A percentile compares a stretch with the other conserved stretches of the same genome.
These are phyloP conservation scores for Slavum lentiscoides DNA, from an alignment of 2,888 invertebrate species.

Conservation along the genomic window DNA sequence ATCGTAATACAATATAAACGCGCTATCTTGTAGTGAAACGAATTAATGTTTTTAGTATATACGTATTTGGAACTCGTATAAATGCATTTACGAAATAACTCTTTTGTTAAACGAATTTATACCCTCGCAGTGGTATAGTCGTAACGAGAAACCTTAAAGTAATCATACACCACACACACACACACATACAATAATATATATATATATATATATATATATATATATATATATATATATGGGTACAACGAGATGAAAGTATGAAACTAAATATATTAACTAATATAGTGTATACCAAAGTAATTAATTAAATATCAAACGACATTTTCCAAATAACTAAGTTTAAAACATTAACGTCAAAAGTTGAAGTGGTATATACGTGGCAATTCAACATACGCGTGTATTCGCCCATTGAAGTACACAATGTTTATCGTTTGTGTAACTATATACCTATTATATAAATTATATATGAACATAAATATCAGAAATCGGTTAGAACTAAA, in stretches of 20 bases:
- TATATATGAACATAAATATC: no score
- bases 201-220: no score
- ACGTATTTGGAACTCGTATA: background rate
- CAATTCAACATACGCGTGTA: no score
- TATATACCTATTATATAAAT: no score
- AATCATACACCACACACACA: slow-evolving; percentile 25
- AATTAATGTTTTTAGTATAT: background rate
- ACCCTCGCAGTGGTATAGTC: background rate
- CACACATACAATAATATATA: no score
- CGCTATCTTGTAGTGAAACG: no score
- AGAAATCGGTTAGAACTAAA: no score
- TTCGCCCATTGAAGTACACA: no score
- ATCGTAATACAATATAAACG: no score
- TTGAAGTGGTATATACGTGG: background rate
- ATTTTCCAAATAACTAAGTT: slow-evolving; percentile 13
- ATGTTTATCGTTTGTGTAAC: no score
- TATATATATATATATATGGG: no score
- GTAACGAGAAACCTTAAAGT: slow-evolving; percentile 31
- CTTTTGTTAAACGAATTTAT: slow-evolving; percentile 20
- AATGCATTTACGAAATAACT: slow-evolving; percentile 17
- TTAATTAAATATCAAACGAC: slow-evolving; percentile 28
- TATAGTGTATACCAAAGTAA: background rate
- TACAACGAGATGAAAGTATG: background rate
- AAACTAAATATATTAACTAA: slow-evolving; percentile 25
- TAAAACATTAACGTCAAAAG: background rate